Evolutionary conservation across 2,888 invertebrate species (phyloP), one percentile per base, ranked within the genome.

Genomic region (Augochlorella aurata): DNA sequence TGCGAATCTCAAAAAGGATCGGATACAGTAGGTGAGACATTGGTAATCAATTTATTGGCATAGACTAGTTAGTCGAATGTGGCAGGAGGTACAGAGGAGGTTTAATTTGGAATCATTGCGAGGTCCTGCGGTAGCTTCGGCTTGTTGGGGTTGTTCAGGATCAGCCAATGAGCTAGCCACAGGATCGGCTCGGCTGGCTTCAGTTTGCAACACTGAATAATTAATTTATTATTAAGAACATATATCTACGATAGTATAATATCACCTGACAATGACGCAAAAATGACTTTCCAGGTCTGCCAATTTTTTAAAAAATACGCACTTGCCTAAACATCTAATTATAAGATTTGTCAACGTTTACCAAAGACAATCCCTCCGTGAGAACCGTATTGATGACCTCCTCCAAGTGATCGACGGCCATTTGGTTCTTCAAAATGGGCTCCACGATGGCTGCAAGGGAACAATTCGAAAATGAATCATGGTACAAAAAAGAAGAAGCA

Each of bases 161-260:
- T 94, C 61, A 98, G 94, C 95, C 97, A 96, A 85, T 97, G 96
- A 1, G 97, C 97, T 63, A 98, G 93, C 96, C 96, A 97, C 47
- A 96, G 92, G 58, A 97, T 94, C 0, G 98, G 97, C 92, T 98
- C 97, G 0, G 94, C 94, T 0, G 98, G 98, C 84, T 96, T 96
- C 89, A 95, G 95, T 94, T 95, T 93, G 89, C 96, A 96, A 45
- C 97, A 94, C 89, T 96, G 95, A 5, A 63, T 1, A 14, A 21
- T 38, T 38, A 14, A 73, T 61, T 58, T 12, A 10, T 14, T 12
- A 12, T 4, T 38, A 29, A 2, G 29, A 29, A 29, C 29, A 29
- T 29, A 29, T 29, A 29, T 29, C 29, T 29, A 29, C 29, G 29
- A 29, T 29, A 29, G 2, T 29, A 29, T 29, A 29, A 29, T 29